phyloP scores from a whole-genome alignment of 2,797 vertebrate genomes.

The Xenentodon cancila region DNA sequence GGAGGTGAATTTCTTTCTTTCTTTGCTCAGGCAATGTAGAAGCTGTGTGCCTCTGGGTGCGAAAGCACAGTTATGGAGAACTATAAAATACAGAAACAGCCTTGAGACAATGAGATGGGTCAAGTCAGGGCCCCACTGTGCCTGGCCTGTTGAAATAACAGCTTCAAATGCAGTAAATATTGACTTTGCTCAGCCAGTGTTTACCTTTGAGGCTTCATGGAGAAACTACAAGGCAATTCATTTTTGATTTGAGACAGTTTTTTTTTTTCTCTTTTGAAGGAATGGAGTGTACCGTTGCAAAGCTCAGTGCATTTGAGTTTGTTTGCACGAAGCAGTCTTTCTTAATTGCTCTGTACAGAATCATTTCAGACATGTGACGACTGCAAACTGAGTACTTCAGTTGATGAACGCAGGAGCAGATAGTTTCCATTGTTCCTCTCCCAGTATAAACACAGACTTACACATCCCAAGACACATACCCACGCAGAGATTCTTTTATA shows the following conservation, averaged over 20 bases:
- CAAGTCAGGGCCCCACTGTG: slow-evolving; percentile 35
- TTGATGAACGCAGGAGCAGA: slow-evolving; percentile 25
- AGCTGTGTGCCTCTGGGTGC: slow-evolving; percentile 35
- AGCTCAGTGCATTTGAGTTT: slow-evolving; percentile 7
- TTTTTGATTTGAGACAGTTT: slow-evolving; percentile 53
- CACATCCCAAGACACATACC: neutral
- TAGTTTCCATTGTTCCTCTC: slow-evolving; percentile 42
- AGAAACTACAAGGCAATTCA: slow-evolving; percentile 46
- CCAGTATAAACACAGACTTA: slow-evolving; percentile 34
- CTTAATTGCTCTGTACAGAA: slow-evolving; percentile 21
- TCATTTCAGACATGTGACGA: slow-evolving; percentile 2
- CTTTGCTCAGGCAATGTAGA: neutral
- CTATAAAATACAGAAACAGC: slow-evolving; percentile 54
- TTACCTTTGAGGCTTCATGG: slow-evolving; percentile 56
- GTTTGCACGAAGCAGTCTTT: slow-evolving; percentile 44
- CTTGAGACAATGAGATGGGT: slow-evolving; percentile 61
- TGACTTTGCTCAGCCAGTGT: slow-evolving; percentile 73
- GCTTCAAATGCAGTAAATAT: slow-evolving; percentile 76
- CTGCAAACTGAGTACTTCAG: slow-evolving; percentile 20
- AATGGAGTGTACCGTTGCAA: slow-evolving; percentile 21
- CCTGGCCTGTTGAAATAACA: slow-evolving; percentile 66
- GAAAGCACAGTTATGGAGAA: slow-evolving; percentile 50
- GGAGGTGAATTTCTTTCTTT: too few relatives aligned
- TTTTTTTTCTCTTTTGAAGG: slow-evolving; percentile 18
- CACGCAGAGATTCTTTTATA: slow-evolving; percentile 4